These are phyloP conservation scores for Graptemys geographica DNA, from an alignment of 2,797 vertebrate species.

Conservation along the genomic window DNA sequence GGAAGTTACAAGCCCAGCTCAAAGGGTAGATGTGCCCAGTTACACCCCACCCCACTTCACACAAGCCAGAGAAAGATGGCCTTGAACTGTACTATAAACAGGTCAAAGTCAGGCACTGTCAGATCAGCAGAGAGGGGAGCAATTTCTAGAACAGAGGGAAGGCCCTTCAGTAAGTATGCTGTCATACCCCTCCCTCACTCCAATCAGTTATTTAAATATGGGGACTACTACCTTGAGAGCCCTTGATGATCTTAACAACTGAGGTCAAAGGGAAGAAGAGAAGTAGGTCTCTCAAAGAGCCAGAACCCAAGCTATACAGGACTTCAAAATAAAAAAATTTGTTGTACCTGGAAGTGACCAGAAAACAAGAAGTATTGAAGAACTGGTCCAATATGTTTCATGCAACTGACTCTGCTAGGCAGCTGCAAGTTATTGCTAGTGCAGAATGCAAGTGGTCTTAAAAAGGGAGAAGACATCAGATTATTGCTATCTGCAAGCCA, in stretches of 20 bases:
- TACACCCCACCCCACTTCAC: neutral
- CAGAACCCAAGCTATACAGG: constrained; percentile 5
- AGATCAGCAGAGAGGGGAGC: accelerated
- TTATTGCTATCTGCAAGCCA: neutral
- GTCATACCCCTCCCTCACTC: neutral
- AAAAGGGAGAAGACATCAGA: neutral
- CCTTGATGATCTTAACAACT: neutral
- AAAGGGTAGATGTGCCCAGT: neutral
- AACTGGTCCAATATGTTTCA: neutral
- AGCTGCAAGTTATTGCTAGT: neutral
- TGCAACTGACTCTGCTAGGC: neutral
- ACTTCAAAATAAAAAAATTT: constrained; percentile 1
- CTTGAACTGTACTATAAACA: neutral
- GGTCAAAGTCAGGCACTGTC: neutral
- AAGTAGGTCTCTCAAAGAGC: neutral
- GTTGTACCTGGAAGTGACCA: constrained; percentile 7
- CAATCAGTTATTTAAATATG: neutral
- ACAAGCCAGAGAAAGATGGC: neutral
- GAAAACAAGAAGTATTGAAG: neutral
- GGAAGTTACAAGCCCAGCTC: neutral
- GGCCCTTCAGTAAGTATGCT: neutral
- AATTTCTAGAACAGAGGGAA: neutral
- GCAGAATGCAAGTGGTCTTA: neutral
- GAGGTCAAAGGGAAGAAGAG: neutral
- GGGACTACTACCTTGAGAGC: neutral